Base-by-base conservation (phyloP, 1,140 invertebrate genomes). In the Cephus cinctus region DNA sequence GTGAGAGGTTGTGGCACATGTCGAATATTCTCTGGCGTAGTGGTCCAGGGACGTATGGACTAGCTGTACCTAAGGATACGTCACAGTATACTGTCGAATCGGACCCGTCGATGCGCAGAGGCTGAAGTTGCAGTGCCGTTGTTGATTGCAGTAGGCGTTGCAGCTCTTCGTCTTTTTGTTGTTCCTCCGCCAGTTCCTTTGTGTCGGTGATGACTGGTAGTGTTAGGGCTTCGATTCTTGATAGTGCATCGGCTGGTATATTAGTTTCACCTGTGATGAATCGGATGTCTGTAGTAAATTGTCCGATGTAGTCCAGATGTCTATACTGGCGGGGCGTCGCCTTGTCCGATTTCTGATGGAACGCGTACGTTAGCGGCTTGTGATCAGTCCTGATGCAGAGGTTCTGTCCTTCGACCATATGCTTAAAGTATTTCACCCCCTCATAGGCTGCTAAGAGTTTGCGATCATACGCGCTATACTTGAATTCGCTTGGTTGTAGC, bases 251-350 rank as follows among this genome's bases (percentile, higher is more conserved):
- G 18, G 63, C 63, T 8, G 57, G 48, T 4, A 51, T 21, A 40
- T 67, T 69, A 5, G 52, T 25, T 12, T 22, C 21, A 4, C 66
- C 69, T n/a, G 36, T 18, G 4, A 75, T 51, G 38, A 72, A 58
- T 27, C 43, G 56, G 14, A 72, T 62, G 35, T 71, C 60, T 1
- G 63, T 69, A 1, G 64, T 52, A 41, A 63, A 69, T 42, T 69
- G 59, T 3, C 43, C 31, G n/a, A 69, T 65, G 43, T 49, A 69
- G 14, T 60, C 47, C 19, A 72, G 46, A 1, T 1, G 47, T 5
- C 61, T 40, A n/a, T 50, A 49, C 47, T 43, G 9, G 41, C 16
- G 9, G 36, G 36, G 32, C 41, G 27, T 8, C 27, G 36, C 36
- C 46, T 61, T 58, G 2, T 62, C 53, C 3, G n/a, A n/a, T n/a